These are phyloP conservation scores for Platerodrilus igneus DNA, from an alignment of 2,888 invertebrate genomes.

Conservation along the genomic window DNA sequence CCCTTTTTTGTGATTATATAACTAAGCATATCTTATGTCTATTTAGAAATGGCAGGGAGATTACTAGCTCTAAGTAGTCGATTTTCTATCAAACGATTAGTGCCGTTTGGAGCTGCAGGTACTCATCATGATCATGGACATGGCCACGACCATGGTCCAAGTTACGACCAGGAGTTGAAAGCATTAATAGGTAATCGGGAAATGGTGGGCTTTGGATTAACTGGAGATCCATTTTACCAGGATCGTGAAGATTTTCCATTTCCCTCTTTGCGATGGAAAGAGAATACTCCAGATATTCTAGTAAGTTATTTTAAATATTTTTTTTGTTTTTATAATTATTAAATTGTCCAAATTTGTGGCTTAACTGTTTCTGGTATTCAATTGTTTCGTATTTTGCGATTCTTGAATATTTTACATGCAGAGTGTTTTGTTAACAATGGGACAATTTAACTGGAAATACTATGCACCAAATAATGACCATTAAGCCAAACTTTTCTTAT, in stretches of 20 bases:
- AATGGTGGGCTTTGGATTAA: constrained; percentile 82
- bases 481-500: no score
- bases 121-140: constrained; percentile 8
- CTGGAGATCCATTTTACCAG: constrained; percentile 71
- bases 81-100: constrained; percentile 17
- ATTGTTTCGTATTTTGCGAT: no score
- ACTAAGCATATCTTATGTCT: background rate
- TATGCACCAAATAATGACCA: no score
- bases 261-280: constrained; percentile 81
- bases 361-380: background rate
- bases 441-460: no score
- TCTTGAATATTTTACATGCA: background rate
- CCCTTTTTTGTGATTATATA: background rate
- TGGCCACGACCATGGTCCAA: no score
- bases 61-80: constrained; percentile 24
- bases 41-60: constrained; percentile 27
- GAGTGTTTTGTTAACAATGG: background rate
- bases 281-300: constrained; percentile 67
- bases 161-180: no score
- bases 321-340: background rate
- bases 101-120: constrained; percentile 27
- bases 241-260: constrained; percentile 77
- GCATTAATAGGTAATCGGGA: constrained; percentile 73
- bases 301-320: constrained; percentile 44
- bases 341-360: background rate